A percentile compares a stretch with the other conserved stretches of the same genome.
Evolutionary conservation across 2,888 invertebrate species (phyloP).

Genomic region (Endotricha flammealis): DNA sequence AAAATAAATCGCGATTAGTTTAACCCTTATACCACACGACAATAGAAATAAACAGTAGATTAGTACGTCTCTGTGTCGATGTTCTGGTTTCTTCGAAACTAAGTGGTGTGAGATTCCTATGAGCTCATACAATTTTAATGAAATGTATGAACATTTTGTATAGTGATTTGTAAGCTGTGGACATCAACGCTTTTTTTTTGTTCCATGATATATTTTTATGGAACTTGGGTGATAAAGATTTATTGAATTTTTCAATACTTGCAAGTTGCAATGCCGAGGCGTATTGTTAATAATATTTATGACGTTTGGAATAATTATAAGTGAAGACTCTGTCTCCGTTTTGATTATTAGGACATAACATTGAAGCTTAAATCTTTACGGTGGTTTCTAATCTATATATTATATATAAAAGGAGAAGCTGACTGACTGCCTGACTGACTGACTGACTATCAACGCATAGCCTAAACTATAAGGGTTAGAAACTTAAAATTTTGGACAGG

Average conservation of each 20-base stretch:
- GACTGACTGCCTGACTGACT: too few relatives aligned
- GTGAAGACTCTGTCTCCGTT: too few relatives aligned
- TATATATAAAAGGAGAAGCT: too few relatives aligned
- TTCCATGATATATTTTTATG: conserved; percentile 7
- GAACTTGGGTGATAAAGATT: not conserved
- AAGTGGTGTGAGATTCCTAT: conserved; percentile 42
- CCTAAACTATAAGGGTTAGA: too few relatives aligned
- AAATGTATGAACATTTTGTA: conserved; percentile 24
- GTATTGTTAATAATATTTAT: too few relatives aligned
- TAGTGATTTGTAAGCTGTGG: conserved; percentile 38
- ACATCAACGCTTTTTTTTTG: conserved; percentile 23
- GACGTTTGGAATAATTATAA: too few relatives aligned
- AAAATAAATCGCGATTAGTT: conserved; percentile 13
- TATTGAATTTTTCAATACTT: not conserved
- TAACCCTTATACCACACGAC: conserved; percentile 25
- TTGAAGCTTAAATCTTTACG: too few relatives aligned
- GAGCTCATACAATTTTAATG: conserved; percentile 24
- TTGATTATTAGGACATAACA: too few relatives aligned
- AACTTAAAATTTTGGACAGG: too few relatives aligned
- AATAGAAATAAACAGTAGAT: conserved; percentile 46
- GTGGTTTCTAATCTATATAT: too few relatives aligned
- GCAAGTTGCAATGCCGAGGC: too few relatives aligned
- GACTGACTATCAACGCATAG: too few relatives aligned
- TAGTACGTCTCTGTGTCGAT: conserved; percentile 49
- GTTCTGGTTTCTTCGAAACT: conserved; percentile 48